These are phyloP conservation scores for Dioctria rufipes DNA, from an alignment of 2,888 invertebrate genomes.

Conservation along the genomic window DNA sequence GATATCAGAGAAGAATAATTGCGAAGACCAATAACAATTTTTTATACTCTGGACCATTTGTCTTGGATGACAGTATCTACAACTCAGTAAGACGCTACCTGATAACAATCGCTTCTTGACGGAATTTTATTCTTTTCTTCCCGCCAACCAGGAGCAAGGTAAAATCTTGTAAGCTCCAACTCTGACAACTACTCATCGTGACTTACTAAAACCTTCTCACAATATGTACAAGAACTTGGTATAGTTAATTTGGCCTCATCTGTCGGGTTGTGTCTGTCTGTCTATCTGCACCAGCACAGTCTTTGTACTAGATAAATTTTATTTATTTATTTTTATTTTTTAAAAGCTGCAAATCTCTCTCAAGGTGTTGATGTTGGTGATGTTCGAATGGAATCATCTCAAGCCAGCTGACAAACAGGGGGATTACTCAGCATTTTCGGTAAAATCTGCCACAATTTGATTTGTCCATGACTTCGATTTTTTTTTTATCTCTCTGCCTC, in stretches of 20 bases:
- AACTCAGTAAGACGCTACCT: background rate
- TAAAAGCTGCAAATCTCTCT: background rate
- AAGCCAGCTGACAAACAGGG: background rate
- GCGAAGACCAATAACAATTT: too few relatives aligned
- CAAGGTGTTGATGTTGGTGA: slow-evolving; percentile 4
- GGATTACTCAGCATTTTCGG: background rate
- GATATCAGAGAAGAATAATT: too few relatives aligned
- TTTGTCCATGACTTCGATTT: background rate
- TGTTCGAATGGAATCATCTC: background rate
- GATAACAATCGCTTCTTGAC: background rate
- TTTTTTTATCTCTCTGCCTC: background rate
- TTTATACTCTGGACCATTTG: background rate
- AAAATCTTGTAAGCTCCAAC: too few relatives aligned
- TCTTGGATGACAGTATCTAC: slow-evolving; percentile 1
- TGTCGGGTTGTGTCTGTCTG: too few relatives aligned
- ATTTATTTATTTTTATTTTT: too few relatives aligned
- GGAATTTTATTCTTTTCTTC: background rate
- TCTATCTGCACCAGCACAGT: too few relatives aligned
- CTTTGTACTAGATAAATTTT: too few relatives aligned
- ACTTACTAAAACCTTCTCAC: too few relatives aligned
- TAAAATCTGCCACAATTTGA: background rate
- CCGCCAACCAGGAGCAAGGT: too few relatives aligned
- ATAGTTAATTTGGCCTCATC: too few relatives aligned
- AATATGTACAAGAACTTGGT: too few relatives aligned
- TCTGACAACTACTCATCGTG: too few relatives aligned